Evolutionary conservation across 2,888 invertebrate species (phyloP).

Genomic region (Sinohyriopsis cumingii): DNA sequence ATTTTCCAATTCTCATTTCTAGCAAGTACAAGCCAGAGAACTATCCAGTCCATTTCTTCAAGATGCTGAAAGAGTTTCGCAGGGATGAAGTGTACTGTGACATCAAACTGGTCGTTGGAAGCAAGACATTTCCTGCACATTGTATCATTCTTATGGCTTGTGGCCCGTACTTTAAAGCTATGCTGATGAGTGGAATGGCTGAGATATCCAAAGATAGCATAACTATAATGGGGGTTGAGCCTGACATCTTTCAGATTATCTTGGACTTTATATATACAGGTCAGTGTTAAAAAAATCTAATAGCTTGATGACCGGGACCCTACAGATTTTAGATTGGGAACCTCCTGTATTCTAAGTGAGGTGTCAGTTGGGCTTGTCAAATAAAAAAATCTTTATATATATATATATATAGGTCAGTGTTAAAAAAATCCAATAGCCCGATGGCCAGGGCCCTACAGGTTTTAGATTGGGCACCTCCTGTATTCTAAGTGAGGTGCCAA

Average conservation of each 20-base stretch:
- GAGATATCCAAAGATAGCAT: constrained; percentile 87
- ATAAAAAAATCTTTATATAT: too few species aligned
- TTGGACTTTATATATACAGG: constrained; percentile 92
- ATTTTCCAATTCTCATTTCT: constrained; percentile 6
- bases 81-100: constrained; percentile 51
- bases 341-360: too few species aligned
- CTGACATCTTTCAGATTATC: constrained; percentile 83
- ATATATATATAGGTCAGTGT: too few species aligned
- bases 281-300: constrained; percentile 59
- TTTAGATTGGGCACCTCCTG: not conserved
- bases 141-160: constrained; percentile 89
- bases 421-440: too few species aligned
- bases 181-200: constrained; percentile 89
- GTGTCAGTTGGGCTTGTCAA: too few species aligned
- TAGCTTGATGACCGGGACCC: too few species aligned
- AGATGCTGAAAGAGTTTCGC: constrained; percentile 34
- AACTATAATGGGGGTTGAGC: constrained; percentile 79
- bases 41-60: constrained; percentile 37
- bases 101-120: constrained; percentile 45
- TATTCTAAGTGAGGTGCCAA: not conserved
- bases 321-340: too few species aligned
- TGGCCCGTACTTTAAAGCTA: constrained; percentile 93
- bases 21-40: constrained; percentile 17
- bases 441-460: too few species aligned
- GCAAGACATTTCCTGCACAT: constrained; percentile 77